A percentile compares a stretch with the other conserved stretches of the same genome.
Evolutionary conservation across 2,797 vertebrate genomes (phyloP).

Genomic region (Lutjanus argentimaculatus): DNA sequence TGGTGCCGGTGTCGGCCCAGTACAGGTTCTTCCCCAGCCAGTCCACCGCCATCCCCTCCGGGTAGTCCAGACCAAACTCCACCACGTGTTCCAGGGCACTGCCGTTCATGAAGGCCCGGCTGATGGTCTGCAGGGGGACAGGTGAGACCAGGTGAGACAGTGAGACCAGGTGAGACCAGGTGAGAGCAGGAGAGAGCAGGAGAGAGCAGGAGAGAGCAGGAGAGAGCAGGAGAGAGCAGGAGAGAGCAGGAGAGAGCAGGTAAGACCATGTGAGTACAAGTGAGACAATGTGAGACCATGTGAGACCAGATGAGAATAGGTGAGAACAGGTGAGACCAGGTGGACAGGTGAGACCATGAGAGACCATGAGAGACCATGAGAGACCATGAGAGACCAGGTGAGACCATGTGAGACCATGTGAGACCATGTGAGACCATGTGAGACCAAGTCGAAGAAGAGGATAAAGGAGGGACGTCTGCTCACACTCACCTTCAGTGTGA

Average conservation of each 20-base stretch:
- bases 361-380: too few species aligned
- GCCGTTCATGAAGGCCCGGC: slow-evolving; percentile 98
- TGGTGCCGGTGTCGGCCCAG: slow-evolving; percentile 98
- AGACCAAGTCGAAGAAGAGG: background rate
- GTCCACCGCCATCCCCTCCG: slow-evolving; percentile 98
- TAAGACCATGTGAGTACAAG: background rate
- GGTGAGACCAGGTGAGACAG: background rate
- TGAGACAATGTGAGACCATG: background rate
- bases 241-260: too few species aligned
- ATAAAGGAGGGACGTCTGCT: background rate
- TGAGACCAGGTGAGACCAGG: background rate
- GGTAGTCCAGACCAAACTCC: slow-evolving; percentile 97
- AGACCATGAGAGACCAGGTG: too few species aligned
- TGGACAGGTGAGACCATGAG: background rate
- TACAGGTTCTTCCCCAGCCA: slow-evolving; percentile 99
- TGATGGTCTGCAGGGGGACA: slow-evolving; percentile 90
- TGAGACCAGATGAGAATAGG: too few species aligned
- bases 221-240: too few species aligned
- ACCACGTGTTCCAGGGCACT: slow-evolving; percentile 95
- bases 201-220: too few species aligned
- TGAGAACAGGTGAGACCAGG: background rate
- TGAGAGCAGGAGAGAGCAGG: too few species aligned
- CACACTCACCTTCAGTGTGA: slow-evolving; percentile 92
- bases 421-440: too few species aligned
- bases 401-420: background rate